These are phyloP conservation scores for Eutrigla gurnardus DNA, from an alignment of 2,797 vertebrate genomes.

Conservation along the genomic window DNA sequence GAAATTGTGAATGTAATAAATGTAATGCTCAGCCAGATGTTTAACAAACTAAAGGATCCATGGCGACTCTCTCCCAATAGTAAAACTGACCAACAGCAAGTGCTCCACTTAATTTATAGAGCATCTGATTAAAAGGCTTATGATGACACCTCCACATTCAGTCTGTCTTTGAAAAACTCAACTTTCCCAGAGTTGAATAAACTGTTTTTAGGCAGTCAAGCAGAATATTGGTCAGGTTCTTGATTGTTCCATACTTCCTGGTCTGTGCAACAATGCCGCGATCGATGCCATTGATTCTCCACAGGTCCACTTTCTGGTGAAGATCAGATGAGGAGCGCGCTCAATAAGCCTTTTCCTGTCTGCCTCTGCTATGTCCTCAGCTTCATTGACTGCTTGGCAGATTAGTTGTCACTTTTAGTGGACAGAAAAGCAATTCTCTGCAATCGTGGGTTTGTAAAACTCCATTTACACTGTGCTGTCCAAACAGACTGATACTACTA, in stretches of 20 bases:
- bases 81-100: slow-evolving; percentile 1
- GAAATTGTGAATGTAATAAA: slow-evolving; percentile 10
- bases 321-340: slow-evolving; percentile 36
- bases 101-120: slow-evolving; percentile 13
- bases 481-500: slow-evolving; percentile 41
- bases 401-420: slow-evolving; percentile 37
- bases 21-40: background rate
- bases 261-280: slow-evolving; percentile 36
- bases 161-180: slow-evolving; percentile 20
- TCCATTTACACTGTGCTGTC: slow-evolving; percentile 33
- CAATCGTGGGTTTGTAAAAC: slow-evolving; percentile 29
- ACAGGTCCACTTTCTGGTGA: slow-evolving; percentile 35
- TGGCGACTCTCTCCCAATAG: background rate
- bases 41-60: background rate
- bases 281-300: slow-evolving; percentile 63
- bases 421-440: slow-evolving; percentile 20
- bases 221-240: slow-evolving; percentile 6
- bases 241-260: slow-evolving; percentile 25
- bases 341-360: slow-evolving; percentile 44
- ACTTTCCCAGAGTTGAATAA: slow-evolving; percentile 18
- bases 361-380: slow-evolving; percentile 32
- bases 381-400: slow-evolving; percentile 35
- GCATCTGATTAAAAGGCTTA: background rate
- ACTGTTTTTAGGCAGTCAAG: slow-evolving; percentile 6
- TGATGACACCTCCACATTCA: slow-evolving; percentile 14